These are phyloP conservation scores for Arctocebus calabarensis DNA, from an alignment of 2,797 vertebrate species.

Conservation along the genomic window DNA sequence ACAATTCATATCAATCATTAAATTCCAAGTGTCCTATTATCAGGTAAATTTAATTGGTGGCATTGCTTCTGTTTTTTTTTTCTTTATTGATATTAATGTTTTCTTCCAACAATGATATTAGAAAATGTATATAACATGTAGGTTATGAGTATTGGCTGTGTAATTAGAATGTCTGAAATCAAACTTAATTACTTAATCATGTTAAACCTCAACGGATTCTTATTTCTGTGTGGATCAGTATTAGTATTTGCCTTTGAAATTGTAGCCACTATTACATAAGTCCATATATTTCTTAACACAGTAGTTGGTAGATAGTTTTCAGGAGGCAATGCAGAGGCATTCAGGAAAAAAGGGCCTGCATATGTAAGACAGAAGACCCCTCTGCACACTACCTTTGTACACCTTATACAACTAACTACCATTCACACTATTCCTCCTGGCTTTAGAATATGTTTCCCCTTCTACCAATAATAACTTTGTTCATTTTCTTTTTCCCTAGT, in stretches of 20 bases:
- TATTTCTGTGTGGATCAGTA: background rate
- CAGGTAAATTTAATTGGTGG: background rate
- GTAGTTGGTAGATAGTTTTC: background rate
- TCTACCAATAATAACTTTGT: background rate
- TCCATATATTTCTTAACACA: background rate
- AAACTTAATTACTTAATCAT: background rate
- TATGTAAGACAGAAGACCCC: background rate
- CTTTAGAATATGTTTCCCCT: background rate
- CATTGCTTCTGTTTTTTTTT: slow-evolving; percentile 7
- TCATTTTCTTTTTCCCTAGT: background rate
- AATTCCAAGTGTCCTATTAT: background rate
- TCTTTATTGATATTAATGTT: background rate
- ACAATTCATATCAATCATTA: background rate
- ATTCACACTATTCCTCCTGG: background rate
- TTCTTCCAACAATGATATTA: background rate
- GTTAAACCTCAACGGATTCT: background rate
- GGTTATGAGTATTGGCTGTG: background rate
- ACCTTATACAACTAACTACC: background rate
- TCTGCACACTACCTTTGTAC: background rate
- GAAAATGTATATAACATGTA: background rate
- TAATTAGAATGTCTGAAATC: background rate
- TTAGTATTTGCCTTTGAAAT: background rate
- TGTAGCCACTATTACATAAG: background rate
- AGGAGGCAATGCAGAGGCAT: background rate
- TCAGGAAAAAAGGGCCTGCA: too few species aligned